Percentiles rank a stretch among this genome's conserved stretches.
These are phyloP conservation scores for Poecilia picta DNA, from an alignment of 2,797 vertebrate genomes.

Conservation along the genomic window DNA sequence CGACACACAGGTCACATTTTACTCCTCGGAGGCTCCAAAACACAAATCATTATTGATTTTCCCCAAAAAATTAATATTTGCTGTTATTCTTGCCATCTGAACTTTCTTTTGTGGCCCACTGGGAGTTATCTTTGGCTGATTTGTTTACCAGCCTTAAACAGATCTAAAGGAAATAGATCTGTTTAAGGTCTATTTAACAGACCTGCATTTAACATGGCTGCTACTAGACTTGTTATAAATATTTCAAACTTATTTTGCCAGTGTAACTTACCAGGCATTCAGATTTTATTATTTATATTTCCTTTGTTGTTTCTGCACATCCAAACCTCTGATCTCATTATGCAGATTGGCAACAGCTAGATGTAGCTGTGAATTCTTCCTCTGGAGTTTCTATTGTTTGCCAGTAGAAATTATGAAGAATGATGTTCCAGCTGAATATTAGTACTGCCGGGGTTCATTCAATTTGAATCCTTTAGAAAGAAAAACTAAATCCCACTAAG, in stretches of 20 bases:
- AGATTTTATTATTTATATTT: background rate
- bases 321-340: background rate
- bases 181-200: too few relatives aligned
- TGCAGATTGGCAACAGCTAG: background rate
- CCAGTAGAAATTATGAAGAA: background rate
- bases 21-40: background rate
- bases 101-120: background rate
- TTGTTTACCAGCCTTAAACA: background rate
- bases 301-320: background rate
- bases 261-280: background rate
- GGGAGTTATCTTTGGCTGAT: background rate
- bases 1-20: background rate
- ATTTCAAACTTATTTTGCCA: background rate
- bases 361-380: conserved; percentile 2
- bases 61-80: conserved; percentile 1
- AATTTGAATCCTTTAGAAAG: background rate
- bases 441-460: background rate
- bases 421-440: background rate
- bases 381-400: background rate
- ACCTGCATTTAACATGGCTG: background rate
- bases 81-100: background rate
- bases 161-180: conserved; percentile 3
- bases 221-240: background rate
- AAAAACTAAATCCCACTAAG: conserved; percentile 6
- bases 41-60: conserved; percentile 1